Percentiles rank a stretch among this genome's conserved stretches.
Conservation (phyloP, 2,113 vertebrate genomes). For the Microcebus murinus region DNA sequence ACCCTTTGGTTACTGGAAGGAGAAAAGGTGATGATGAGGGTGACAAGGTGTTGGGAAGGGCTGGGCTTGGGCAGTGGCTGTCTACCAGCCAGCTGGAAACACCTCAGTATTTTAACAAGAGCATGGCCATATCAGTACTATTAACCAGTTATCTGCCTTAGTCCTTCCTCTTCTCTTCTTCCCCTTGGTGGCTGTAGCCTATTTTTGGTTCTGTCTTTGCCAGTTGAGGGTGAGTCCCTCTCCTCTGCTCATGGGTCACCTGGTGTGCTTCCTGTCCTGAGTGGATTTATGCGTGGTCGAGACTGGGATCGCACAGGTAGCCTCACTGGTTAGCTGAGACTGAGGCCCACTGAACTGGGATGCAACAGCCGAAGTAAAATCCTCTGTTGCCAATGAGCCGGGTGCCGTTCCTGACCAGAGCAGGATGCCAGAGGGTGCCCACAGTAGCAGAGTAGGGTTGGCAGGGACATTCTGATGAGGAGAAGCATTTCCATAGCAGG, state of each 20-base stretch:
- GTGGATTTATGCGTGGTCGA: background rate
- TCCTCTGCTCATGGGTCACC: background rate
- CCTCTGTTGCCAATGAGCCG: background rate
- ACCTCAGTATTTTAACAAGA: background rate
- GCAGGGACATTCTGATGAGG: background rate
- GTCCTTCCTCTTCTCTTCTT: background rate
- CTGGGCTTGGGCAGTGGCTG: background rate
- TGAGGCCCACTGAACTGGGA: background rate
- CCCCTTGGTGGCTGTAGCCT: background rate
- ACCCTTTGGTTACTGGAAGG: background rate
- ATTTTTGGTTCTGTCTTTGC: background rate
- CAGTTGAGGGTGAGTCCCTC: background rate
- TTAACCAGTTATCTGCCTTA: background rate
- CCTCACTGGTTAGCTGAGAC: background rate
- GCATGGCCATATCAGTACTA: too few relatives aligned
- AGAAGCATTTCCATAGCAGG: background rate
- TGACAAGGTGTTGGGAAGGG: background rate
- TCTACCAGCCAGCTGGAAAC: background rate
- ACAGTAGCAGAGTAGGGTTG: background rate
- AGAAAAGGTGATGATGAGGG: too few relatives aligned
- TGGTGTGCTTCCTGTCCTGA: background rate
- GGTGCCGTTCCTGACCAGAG: too few relatives aligned
- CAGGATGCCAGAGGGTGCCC: background rate
- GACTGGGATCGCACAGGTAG: background rate
- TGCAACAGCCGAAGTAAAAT: accelerated